Conservation (phyloP, 2,113 vertebrate genomes). For the Callopanchax toddi region DNA sequence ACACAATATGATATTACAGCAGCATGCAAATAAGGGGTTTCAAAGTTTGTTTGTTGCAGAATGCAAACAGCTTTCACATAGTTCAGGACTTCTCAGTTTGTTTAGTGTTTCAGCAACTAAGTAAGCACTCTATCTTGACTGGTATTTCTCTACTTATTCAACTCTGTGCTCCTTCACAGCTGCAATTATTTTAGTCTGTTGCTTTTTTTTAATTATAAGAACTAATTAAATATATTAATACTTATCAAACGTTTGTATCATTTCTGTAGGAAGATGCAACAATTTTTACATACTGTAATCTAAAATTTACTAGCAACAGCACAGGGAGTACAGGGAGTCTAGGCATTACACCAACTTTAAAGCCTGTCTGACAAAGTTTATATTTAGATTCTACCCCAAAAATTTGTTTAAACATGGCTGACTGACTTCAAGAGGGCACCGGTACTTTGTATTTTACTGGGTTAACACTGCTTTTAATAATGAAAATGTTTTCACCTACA, state of each 20-base stretch:
- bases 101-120: slow-evolving; percentile 28
- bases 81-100: slow-evolving; percentile 5
- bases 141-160: not conserved
- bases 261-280: not conserved
- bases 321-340: too few species aligned
- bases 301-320: too few species aligned
- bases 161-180: not conserved
- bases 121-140: slow-evolving; percentile 23
- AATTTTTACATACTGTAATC: not conserved
- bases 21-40: not conserved
- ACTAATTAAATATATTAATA: not conserved
- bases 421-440: slow-evolving; percentile 10
- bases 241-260: not conserved
- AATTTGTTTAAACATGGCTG: slow-evolving; percentile 3
- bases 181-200: not conserved
- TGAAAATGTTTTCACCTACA: not conserved
- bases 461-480: not conserved
- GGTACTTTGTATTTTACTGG: not conserved
- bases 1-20: not conserved
- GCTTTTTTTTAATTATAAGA: not conserved
- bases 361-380: not conserved
- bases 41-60: slow-evolving; percentile 24
- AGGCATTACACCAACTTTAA: too few species aligned
- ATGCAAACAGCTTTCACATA: slow-evolving; percentile 10
- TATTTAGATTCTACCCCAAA: not conserved